A percentile compares a stretch with the other conserved stretches of the same genome.
phyloP scores from a whole-genome alignment of 2,113 vertebrate species.

The Antigone vipio region DNA sequence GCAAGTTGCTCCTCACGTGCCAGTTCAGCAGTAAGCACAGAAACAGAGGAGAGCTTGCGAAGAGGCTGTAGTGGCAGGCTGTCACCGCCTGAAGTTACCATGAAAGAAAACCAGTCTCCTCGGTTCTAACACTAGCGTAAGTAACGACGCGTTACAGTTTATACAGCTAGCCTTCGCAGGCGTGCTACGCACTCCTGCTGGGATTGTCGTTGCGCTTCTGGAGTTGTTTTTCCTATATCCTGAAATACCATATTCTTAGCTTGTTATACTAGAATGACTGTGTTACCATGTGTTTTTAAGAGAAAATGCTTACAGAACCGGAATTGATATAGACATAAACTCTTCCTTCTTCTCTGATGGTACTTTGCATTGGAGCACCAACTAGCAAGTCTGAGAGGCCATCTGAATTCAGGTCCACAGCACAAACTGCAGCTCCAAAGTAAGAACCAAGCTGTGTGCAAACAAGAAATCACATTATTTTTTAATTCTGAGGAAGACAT shows the following conservation, averaged over 20 bases:
- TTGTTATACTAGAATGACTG: neutral
- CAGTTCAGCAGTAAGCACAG: neutral
- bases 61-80: neutral
- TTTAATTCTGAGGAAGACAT: neutral
- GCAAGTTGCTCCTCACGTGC: neutral
- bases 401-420: conserved; percentile 89
- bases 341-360: conserved; percentile 88
- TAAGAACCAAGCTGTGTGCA: conserved; percentile 88
- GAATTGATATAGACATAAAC: conserved; percentile 94
- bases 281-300: neutral
- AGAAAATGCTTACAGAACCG: conserved; percentile 80
- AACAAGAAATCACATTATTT: neutral
- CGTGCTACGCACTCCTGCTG: neutral
- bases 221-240: neutral
- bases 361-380: conserved; percentile 89
- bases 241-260: neutral
- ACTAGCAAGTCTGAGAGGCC: conserved; percentile 93
- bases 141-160: fast-evolving
- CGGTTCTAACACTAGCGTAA: neutral
- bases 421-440: conserved; percentile 90
- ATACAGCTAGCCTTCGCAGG: neutral
- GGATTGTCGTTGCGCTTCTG: neutral
- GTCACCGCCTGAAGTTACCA: neutral
- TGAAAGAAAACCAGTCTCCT: neutral
- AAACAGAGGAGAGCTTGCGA: neutral